Evolutionary conservation across 2,797 vertebrate genomes (phyloP).

Genomic region (Chaetodon trifasciatus): DNA sequence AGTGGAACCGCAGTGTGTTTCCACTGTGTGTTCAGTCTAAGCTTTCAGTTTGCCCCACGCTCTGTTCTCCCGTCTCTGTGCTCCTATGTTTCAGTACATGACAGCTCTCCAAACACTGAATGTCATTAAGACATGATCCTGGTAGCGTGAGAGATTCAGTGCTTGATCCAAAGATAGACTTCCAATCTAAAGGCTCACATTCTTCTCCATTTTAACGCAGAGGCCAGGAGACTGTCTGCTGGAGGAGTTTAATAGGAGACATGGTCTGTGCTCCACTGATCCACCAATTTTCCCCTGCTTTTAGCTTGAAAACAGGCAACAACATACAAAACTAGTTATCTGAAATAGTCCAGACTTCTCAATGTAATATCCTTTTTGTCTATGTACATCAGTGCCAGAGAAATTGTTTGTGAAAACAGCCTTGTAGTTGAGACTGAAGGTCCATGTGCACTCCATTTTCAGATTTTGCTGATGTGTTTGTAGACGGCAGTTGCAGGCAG

Average conservation of each 20-base stretch:
- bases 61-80: constrained; percentile 34
- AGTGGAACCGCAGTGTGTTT: constrained; percentile 41
- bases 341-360: constrained; percentile 5
- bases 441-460: background rate
- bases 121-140: constrained; percentile 71
- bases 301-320: background rate
- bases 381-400: background rate
- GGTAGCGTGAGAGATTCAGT: constrained; percentile 57
- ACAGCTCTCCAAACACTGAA: constrained; percentile 70
- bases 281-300: background rate
- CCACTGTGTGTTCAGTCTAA: constrained; percentile 47
- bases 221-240: constrained; percentile 28
- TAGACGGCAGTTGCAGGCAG: background rate
- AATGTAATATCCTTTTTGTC: constrained; percentile 13
- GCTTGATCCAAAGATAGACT: constrained; percentile 56
- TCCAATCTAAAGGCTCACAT: constrained; percentile 45
- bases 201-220: constrained; percentile 60
- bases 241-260: constrained; percentile 22
- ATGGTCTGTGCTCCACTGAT: background rate
- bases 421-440: background rate
- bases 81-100: constrained; percentile 51
- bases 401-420: background rate
- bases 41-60: constrained; percentile 27
- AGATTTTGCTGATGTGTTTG: constrained; percentile 12
- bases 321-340: background rate